phyloP scores from a whole-genome alignment of 2,797 vertebrate genomes.

The Sebastes taczanowskii region DNA sequence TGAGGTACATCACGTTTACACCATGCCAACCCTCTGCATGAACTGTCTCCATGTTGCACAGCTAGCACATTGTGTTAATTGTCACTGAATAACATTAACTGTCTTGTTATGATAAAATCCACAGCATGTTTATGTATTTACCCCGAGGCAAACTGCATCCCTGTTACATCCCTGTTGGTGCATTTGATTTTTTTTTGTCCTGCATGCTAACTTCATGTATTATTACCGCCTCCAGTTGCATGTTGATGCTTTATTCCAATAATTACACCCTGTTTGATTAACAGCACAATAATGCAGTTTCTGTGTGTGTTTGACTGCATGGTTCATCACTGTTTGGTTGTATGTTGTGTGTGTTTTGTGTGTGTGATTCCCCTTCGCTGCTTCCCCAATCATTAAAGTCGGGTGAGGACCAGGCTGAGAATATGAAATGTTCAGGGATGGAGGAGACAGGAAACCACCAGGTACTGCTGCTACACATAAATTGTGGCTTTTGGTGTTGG shows the following conservation, averaged over 20 bases:
- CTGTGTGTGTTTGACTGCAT: constrained; percentile 74
- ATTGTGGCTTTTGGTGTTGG: constrained; percentile 19
- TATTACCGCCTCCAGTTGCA: constrained; percentile 46
- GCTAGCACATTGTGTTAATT: constrained; percentile 12
- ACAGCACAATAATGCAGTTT: constrained; percentile 59
- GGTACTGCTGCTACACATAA: constrained; percentile 82
- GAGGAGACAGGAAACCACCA: constrained; percentile 87
- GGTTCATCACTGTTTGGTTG: constrained; percentile 71
- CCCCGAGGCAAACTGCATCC: constrained; percentile 18
- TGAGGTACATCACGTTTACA: constrained; percentile 83
- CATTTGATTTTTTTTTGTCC: constrained; percentile 14
- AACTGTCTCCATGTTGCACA: constrained; percentile 4
- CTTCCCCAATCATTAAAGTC: constrained; percentile 86
- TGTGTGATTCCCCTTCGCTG: constrained; percentile 52
- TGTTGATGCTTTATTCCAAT: constrained; percentile 49
- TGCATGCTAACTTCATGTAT: constrained; percentile 43
- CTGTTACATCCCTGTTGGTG: constrained; percentile 30
- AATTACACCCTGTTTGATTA: constrained; percentile 65
- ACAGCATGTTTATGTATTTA: constrained; percentile 21
- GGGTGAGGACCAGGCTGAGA: constrained; percentile 89
- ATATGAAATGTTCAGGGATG: constrained; percentile 87
- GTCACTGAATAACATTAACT: constrained; percentile 52
- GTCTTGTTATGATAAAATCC: constrained; percentile 18
- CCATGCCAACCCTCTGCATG: constrained; percentile 28
- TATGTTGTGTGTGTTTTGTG: constrained; percentile 50